A percentile compares a stretch with the other conserved stretches of the same genome.
Evolutionary conservation across 2,888 invertebrate genomes (phyloP).

Genomic region (Drosophila mettleri): DNA sequence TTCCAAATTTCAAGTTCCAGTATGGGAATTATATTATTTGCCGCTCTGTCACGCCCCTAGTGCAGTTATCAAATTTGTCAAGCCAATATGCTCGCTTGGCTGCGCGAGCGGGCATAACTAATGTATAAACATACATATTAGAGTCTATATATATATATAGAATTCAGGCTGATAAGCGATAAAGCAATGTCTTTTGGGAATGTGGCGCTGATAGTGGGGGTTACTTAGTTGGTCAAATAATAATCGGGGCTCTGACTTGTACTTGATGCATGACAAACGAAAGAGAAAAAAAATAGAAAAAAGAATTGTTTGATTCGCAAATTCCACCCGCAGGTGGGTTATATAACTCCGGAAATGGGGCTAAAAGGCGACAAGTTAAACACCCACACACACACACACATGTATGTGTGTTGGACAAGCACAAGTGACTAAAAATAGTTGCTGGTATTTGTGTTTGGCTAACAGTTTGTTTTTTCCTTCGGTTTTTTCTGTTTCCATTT

Average conservation of each 20-base stretch:
- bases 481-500: constrained; percentile 11
- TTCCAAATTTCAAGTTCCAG: too few species aligned
- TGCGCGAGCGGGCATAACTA: too few species aligned
- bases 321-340: constrained; percentile 2
- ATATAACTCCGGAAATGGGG: constrained; percentile 25
- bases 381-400: background rate
- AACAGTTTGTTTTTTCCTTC: background rate
- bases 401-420: background rate
- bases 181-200: constrained; percentile 6
- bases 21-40: too few species aligned
- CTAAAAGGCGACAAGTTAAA: background rate
- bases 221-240: constrained; percentile 2
- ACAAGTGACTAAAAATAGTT: constrained; percentile 10
- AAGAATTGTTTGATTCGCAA: background rate
- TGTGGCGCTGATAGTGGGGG: constrained; percentile 25
- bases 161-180: constrained; percentile 40
- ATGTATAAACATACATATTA: background rate
- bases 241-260: constrained; percentile 3
- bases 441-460: constrained; percentile 1
- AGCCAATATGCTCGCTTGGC: background rate
- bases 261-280: constrained; percentile 1
- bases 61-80: background rate
- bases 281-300: background rate
- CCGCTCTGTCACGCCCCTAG: too few species aligned
- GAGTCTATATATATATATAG: background rate